Conservation (phyloP, 2,888 invertebrate genomes). For the Tipula vernalis region DNA sequence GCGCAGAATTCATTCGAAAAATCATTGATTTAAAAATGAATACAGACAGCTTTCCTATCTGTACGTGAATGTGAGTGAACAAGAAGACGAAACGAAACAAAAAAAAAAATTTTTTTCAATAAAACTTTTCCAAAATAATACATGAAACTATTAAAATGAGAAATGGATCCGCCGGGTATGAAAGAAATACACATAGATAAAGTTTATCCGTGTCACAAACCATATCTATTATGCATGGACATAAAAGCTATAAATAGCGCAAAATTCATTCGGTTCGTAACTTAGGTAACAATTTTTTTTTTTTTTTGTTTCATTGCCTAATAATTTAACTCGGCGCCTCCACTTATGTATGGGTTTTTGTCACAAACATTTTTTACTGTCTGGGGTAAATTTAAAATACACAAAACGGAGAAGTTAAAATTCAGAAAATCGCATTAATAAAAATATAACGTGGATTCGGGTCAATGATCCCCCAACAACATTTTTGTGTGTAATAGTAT, state of each 20-base stretch:
- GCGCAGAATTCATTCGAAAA: neutral
- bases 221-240: neutral
- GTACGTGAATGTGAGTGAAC: neutral
- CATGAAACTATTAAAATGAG: neutral
- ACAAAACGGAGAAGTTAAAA: neutral
- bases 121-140: neutral
- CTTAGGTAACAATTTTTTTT: neutral
- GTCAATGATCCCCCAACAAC: neutral
- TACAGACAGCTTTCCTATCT: neutral
- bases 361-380: neutral
- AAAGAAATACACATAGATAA: neutral
- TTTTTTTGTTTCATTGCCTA: neutral
- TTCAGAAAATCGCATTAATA: neutral
- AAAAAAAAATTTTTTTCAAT: neutral
- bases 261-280: neutral
- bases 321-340: neutral
- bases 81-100: neutral
- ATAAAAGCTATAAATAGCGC: neutral
- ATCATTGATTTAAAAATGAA: neutral
- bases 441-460: neutral
- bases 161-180: neutral
- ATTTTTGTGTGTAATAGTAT: neutral
- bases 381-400: neutral
- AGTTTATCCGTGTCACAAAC: neutral
- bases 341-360: neutral